Conservation (phyloP, 2,797 vertebrate genomes). For the Erethizon dorsatum region DNA sequence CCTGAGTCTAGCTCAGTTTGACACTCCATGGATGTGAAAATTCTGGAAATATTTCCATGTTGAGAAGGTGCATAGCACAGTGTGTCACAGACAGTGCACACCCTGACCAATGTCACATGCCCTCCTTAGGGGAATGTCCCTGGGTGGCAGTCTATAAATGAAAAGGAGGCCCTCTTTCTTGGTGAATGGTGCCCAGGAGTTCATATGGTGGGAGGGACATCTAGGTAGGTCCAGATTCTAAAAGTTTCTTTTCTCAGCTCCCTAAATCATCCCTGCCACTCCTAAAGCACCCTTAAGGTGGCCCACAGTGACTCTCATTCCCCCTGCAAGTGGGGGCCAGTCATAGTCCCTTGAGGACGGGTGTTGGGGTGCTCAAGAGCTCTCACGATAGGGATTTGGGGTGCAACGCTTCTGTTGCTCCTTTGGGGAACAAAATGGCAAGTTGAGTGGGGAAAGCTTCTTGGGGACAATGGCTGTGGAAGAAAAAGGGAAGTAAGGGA, state of each 20-base stretch:
- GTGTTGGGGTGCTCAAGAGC: fast-evolving
- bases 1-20: not conserved
- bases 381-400: fast-evolving
- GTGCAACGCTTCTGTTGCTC: fast-evolving
- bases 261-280: too few species aligned
- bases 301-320: fast-evolving
- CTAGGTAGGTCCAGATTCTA: not conserved
- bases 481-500: not conserved
- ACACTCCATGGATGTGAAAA: not conserved
- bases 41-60: not conserved
- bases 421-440: not conserved
- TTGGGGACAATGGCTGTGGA: not conserved
- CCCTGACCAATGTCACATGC: not conserved
- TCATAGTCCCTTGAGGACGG: fast-evolving
- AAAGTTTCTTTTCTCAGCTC: not conserved
- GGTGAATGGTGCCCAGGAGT: not conserved
- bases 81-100: fast-evolving
- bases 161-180: not conserved
- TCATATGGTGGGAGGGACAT: fast-evolving
- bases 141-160: not conserved
- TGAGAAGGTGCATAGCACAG: fast-evolving
- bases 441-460: not conserved
- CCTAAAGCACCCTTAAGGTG: fast-evolving
- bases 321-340: fast-evolving
- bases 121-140: not conserved